Conservation (phyloP, 2,113 vertebrate genomes). For the Bubo bubo region DNA sequence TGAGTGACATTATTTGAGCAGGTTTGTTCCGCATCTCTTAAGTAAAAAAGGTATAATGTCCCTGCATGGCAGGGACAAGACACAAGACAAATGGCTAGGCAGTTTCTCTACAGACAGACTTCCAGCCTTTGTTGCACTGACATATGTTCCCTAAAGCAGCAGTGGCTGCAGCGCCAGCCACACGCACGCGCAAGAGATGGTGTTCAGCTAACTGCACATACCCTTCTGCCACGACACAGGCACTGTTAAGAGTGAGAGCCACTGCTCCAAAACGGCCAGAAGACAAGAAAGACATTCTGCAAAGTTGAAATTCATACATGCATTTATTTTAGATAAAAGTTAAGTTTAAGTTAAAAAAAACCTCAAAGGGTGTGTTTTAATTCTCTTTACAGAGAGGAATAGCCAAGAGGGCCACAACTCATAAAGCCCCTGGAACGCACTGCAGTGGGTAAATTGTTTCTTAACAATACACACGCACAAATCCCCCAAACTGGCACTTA, state of each 20-base stretch:
- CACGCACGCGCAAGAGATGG: rapidly evolving
- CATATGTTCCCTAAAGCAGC: neutral
- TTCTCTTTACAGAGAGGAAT: neutral
- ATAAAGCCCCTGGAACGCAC: neutral
- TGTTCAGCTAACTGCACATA: rapidly evolving
- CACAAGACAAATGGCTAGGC: neutral
- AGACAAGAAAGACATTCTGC: neutral
- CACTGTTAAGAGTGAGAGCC: neutral
- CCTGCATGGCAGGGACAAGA: neutral
- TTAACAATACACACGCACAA: neutral
- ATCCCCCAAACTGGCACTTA: neutral
- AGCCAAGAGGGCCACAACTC: neutral
- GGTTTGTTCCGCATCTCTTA: neutral
- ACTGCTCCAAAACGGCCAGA: neutral
- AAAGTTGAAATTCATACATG: neutral
- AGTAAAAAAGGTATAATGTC: neutral
- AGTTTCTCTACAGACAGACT: neutral
- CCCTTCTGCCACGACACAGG: neutral
- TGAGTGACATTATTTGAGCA: neutral
- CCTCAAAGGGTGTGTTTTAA: neutral
- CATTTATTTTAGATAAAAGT: neutral
- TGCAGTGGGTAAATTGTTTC: neutral
- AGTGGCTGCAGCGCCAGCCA: neutral
- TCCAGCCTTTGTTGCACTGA: neutral
- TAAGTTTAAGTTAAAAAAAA: neutral